Conservation (phyloP, 2,888 invertebrate species). For the Hirtodrosophila histrioides region DNA sequence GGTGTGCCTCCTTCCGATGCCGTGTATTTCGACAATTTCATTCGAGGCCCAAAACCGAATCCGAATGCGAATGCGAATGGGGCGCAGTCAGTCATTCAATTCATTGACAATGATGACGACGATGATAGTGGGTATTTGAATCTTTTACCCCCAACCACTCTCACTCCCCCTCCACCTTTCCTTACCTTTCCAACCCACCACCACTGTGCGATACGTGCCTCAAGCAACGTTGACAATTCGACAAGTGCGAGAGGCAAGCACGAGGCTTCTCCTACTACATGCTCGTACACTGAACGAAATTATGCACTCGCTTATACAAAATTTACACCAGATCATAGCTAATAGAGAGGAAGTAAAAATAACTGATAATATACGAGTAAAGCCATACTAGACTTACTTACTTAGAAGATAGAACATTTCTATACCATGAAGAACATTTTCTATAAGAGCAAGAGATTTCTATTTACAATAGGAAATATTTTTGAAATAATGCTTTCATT, state of each 20-base stretch:
- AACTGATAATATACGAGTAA: no score
- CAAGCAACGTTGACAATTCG: constrained; percentile 72
- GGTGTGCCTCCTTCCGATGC: constrained; percentile 41
- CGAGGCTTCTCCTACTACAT: constrained; percentile 7
- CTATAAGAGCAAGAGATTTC: no score
- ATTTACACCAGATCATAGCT: no score
- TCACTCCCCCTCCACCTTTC: neutral
- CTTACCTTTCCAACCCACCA: neutral
- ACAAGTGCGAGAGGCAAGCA: constrained; percentile 63
- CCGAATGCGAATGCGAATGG: constrained; percentile 36
- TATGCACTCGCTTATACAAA: no score
- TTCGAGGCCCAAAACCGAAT: constrained; percentile 45
- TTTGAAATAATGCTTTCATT: no score
- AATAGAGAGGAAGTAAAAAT: no score
- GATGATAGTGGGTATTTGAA: constrained; percentile 69
- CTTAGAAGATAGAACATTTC: no score
- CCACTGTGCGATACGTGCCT: constrained; percentile 24
- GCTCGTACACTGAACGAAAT: neutral
- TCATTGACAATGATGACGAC: constrained; percentile 77
- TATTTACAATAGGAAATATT: no score
- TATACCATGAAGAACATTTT: no score
- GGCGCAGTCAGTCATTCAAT: constrained; percentile 67
- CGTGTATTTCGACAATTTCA: constrained; percentile 75
- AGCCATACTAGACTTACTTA: no score
- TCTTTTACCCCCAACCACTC: constrained; percentile 16